phyloP scores from a whole-genome alignment of 2,113 vertebrate genomes.

The Alosa alosa region DNA sequence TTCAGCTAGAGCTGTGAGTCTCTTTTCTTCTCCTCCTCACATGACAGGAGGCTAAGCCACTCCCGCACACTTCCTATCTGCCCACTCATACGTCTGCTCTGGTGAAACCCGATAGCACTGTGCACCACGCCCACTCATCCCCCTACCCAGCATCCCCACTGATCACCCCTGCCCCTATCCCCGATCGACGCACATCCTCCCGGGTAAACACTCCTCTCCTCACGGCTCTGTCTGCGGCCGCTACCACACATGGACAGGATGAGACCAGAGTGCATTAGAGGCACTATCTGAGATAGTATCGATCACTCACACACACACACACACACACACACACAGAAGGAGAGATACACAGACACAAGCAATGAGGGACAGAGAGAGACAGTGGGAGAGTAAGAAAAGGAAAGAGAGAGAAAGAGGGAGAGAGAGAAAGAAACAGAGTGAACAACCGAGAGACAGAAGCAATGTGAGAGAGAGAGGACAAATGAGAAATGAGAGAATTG shows the following conservation, averaged over 20 bases:
- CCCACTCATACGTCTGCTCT: not conserved
- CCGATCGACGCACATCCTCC: not conserved
- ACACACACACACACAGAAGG: not conserved
- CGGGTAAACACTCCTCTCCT: not conserved
- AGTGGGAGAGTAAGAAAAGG: no score
- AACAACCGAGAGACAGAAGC: not conserved
- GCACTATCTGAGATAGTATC: conserved; percentile 51
- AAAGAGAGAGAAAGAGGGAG: not conserved
- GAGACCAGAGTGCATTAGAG: conserved; percentile 51
- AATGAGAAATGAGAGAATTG: not conserved
- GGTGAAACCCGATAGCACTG: not conserved
- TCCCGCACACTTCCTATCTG: not conserved
- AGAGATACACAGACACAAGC: not conserved
- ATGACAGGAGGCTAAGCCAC: not conserved
- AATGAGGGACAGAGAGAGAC: no score
- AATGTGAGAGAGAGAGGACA: not conserved
- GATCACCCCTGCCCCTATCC: not conserved
- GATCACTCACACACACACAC: conserved; percentile 38
- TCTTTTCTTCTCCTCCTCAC: not conserved
- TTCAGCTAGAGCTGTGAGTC: not conserved
- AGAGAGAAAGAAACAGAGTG: not conserved
- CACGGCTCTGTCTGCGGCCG: not conserved
- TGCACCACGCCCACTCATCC: not conserved
- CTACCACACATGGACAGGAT: conserved; percentile 48
- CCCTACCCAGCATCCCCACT: not conserved